These are phyloP conservation scores for Dolomedes plantarius DNA, from an alignment of 2,888 invertebrate species.

Conservation along the genomic window DNA sequence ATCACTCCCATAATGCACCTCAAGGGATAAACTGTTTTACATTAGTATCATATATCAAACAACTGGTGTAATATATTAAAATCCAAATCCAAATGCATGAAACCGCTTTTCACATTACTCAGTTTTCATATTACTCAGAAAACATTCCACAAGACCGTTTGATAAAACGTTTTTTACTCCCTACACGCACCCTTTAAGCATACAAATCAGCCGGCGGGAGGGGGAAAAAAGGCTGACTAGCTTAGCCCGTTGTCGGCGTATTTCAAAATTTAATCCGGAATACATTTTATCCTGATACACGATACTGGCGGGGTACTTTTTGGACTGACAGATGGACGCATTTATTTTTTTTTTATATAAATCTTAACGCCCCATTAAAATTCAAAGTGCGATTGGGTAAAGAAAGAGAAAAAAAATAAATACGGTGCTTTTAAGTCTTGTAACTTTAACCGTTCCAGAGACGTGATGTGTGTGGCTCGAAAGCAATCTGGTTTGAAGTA, in stretches of 20 bases:
- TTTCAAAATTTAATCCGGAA: constrained; percentile 8
- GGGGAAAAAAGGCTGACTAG: not conserved
- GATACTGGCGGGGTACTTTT: not conserved
- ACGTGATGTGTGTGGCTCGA: no score
- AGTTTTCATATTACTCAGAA: not conserved
- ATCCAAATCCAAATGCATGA: not conserved
- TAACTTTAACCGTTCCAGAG: no score
- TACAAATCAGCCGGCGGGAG: not conserved
- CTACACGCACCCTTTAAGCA: not conserved
- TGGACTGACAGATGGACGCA: not conserved
- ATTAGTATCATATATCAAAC: not conserved
- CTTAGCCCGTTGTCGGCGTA: not conserved
- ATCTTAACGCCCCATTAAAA: constrained; percentile 37
- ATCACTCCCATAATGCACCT: not conserved
- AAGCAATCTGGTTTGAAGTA: no score
- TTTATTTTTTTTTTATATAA: not conserved
- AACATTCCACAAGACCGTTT: not conserved
- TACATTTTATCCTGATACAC: not conserved
- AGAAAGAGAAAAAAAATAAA: constrained; percentile 10
- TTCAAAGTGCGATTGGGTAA: constrained; percentile 33
- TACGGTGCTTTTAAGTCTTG: constrained; percentile 41
- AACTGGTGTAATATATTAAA: not conserved
- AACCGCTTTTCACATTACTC: not conserved
- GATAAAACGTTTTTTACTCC: constrained; percentile 4
- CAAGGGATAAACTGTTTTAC: not conserved